A percentile compares a stretch with the other conserved stretches of the same genome.
These are phyloP conservation scores for Leptinotarsa undecemlineata DNA, from an alignment of 1,140 invertebrate genomes.

Conservation along the genomic window DNA sequence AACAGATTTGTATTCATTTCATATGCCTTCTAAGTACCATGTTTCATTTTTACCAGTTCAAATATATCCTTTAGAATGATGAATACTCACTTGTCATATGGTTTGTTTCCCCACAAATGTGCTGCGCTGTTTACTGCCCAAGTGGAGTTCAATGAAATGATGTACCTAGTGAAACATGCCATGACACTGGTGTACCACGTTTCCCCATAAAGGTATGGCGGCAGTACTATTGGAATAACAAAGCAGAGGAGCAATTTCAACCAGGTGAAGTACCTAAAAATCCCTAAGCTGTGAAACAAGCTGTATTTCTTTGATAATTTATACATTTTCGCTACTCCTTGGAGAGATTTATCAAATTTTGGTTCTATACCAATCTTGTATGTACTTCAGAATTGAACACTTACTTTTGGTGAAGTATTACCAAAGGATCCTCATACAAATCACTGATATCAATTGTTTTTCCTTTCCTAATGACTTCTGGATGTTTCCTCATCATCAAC, in stretches of 20 bases:
- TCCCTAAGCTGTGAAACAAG: background rate
- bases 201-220: constrained; percentile 64
- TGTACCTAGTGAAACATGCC: constrained; percentile 66
- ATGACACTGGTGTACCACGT: constrained; percentile 59
- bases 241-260: constrained; percentile 73
- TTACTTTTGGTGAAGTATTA: constrained; percentile 67
- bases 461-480: constrained; percentile 80
- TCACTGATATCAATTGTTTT: constrained; percentile 80
- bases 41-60: too few relatives aligned
- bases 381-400: background rate
- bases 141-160: constrained; percentile 67
- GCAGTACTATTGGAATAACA: constrained; percentile 72
- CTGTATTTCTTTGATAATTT: too few relatives aligned
- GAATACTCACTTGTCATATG: constrained; percentile 71
- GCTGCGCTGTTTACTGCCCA: constrained; percentile 81
- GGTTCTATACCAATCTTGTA: too few relatives aligned
- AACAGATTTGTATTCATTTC: too few relatives aligned
- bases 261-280: constrained; percentile 70
- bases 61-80: constrained; percentile 36
- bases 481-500: constrained; percentile 85
- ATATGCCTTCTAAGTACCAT: too few relatives aligned
- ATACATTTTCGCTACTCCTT: too few relatives aligned
- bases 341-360: too few relatives aligned
- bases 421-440: constrained; percentile 70
- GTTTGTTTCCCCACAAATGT: constrained; percentile 73